Evolutionary conservation across 2,113 vertebrate genomes (phyloP), one percentile per base, ranked within the genome.

Genomic region (Ammodytes marinus): DNA sequence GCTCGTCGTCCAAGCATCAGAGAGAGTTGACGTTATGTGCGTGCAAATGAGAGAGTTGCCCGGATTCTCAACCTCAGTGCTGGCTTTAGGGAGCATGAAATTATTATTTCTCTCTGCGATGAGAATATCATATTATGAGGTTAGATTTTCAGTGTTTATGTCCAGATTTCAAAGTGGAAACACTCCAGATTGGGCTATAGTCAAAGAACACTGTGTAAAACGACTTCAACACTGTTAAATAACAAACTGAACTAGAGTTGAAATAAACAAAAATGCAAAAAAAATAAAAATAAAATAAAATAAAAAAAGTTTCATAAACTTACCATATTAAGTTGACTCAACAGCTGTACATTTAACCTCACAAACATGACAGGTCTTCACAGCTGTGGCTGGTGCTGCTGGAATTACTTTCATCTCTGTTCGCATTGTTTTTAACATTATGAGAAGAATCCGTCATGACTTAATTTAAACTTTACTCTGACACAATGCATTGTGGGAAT

Each of bases 1-100:
- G 77, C 8, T 80, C 67, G 14, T 59, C 45, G 77, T 82, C 83
- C 67, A 76, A 70, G 67, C 79, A 75, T 86, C 81, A 77, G 80
- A 88, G 65, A 27, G 82, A 88, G 83, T 61, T 81, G 52, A 76
- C 57, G 66, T 84, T 82, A 79, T 74, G 83, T 90, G 85, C 71
- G 68, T 82, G 77, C 81, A 87, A 90, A 89, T 89, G 86, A 90
- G 71, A 89, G 79, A 88, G 75, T 50, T 78, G 78, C 82, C 69
- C 0, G 39, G 10, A 68, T 69, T 54, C 84, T 71, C 19, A 49
- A 86, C 83, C 84, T 88, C 82, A 89, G 69, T 2, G 52, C 77
- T 77, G 77, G 77, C 73, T 74, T 60, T 67, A 74, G 79, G 68
- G 68, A 86, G 65, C 63, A 77, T 74, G 72, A 63, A 74, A 80